Evolutionary conservation across 2,888 invertebrate species (phyloP).

Genomic region (Euplagia quadripunctaria): DNA sequence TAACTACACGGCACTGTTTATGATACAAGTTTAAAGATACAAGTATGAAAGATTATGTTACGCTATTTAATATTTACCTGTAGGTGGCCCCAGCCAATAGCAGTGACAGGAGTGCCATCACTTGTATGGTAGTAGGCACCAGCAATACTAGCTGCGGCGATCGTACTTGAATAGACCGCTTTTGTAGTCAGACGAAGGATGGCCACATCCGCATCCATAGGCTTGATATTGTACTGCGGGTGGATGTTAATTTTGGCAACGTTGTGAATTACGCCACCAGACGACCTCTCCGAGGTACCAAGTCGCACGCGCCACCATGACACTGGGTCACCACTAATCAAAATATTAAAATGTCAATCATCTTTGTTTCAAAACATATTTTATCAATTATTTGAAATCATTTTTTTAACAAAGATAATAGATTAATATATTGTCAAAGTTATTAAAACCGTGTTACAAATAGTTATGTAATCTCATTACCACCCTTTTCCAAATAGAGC

Average conservation of each 20-base stretch:
- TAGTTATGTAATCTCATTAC: no score
- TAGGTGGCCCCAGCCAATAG: conserved; percentile 66
- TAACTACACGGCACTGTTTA: no score
- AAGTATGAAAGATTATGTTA: not conserved
- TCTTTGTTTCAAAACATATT: no score
- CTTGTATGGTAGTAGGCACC: conserved; percentile 50
- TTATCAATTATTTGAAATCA: no score
- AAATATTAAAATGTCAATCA: not conserved
- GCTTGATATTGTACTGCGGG: conserved; percentile 42
- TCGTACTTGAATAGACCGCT: conserved; percentile 37
- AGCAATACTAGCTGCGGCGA: conserved; percentile 56
- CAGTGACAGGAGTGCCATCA: conserved; percentile 48
- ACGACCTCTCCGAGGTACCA: conserved; percentile 51
- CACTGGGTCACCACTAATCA: conserved; percentile 57
- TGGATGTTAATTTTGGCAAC: conserved; percentile 54
- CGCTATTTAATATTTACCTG: conserved; percentile 48
- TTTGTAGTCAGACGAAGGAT: conserved; percentile 52
- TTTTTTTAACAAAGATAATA: no score
- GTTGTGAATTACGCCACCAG: conserved; percentile 51
- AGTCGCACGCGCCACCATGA: conserved; percentile 61
- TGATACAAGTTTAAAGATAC: no score
- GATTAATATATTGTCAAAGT: no score
- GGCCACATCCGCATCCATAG: conserved; percentile 61
- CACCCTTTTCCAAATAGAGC: no score
- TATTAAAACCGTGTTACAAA: no score